Conservation (phyloP, 2,888 invertebrate genomes). For the Stenolophus ochropezus region DNA sequence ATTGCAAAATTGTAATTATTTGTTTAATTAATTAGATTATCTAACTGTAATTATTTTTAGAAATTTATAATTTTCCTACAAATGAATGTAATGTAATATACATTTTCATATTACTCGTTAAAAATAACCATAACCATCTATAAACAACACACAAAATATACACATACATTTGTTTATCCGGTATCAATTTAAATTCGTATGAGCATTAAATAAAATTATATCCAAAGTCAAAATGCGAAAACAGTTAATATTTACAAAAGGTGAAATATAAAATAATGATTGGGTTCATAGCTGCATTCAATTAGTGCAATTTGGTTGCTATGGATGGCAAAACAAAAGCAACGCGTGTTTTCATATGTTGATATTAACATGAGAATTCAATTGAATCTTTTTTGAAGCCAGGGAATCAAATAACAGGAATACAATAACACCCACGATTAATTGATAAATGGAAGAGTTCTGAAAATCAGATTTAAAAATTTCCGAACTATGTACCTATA, state of each 20-base stretch:
- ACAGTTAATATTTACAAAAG: background rate
- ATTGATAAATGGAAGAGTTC: background rate
- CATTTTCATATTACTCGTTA: too few relatives aligned
- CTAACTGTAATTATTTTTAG: too few relatives aligned
- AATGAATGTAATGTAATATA: too few relatives aligned
- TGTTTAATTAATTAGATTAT: too few relatives aligned
- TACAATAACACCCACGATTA: background rate
- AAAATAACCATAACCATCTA: too few relatives aligned
- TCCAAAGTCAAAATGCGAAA: background rate
- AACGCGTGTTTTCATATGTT: conserved; percentile 13
- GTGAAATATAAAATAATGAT: background rate
- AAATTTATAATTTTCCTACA: too few relatives aligned
- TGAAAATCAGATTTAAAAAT: background rate
- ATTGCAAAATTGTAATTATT: too few relatives aligned
- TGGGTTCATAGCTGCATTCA: background rate
- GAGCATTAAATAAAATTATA: background rate
- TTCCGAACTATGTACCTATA: background rate
- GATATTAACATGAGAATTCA: conserved; percentile 35
- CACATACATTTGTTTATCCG: too few relatives aligned
- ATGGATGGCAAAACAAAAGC: conserved; percentile 1
- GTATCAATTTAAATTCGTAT: background rate
- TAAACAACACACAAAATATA: too few relatives aligned
- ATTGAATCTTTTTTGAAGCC: conserved; percentile 22
- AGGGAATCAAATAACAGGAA: conserved; percentile 25
- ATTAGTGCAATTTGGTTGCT: background rate